Evolutionary conservation across 2,888 invertebrate species (phyloP).

Genomic region (Cerastoderma edule): DNA sequence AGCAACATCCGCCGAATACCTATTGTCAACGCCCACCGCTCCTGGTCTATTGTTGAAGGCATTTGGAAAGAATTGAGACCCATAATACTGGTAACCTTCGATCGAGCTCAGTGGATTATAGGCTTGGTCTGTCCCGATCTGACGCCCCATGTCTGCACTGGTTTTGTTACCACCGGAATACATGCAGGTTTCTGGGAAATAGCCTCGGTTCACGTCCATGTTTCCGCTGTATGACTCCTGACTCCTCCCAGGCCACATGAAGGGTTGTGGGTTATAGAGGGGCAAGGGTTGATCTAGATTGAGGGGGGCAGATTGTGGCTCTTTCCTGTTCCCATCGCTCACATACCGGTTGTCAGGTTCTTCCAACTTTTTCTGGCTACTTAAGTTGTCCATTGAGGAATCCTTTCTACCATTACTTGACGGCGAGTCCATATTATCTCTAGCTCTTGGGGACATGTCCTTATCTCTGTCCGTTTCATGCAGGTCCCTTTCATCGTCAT

Average conservation of each 20-base stretch:
- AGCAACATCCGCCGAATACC: conserved; percentile 9
- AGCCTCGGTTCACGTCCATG: conserved; percentile 8
- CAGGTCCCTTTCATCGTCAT: too few relatives aligned
- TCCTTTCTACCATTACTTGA: background rate
- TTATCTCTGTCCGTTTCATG: background rate
- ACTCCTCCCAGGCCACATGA: conserved; percentile 17
- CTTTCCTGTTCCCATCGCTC: background rate
- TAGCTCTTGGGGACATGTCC: too few relatives aligned
- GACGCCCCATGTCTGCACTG: conserved; percentile 3
- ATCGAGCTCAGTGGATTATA: conserved; percentile 9
- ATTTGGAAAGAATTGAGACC: conserved; percentile 16
- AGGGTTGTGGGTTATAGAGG: conserved; percentile 12
- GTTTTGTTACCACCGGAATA: conserved; percentile 9
- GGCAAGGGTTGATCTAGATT: conserved; percentile 13
- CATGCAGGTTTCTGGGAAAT: conserved; percentile 14
- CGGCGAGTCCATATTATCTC: background rate
- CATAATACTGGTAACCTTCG: conserved; percentile 19
- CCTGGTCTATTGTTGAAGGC: conserved; percentile 2
- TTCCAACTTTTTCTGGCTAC: background rate
- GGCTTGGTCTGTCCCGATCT: conserved; percentile 4
- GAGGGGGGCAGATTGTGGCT: background rate
- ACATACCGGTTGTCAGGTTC: background rate
- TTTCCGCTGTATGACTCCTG: background rate
- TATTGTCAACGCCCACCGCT: background rate
- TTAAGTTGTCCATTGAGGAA: background rate